Evolutionary conservation across 2,113 vertebrate genomes (phyloP).

Genomic region (Lepidothrix coronata): DNA sequence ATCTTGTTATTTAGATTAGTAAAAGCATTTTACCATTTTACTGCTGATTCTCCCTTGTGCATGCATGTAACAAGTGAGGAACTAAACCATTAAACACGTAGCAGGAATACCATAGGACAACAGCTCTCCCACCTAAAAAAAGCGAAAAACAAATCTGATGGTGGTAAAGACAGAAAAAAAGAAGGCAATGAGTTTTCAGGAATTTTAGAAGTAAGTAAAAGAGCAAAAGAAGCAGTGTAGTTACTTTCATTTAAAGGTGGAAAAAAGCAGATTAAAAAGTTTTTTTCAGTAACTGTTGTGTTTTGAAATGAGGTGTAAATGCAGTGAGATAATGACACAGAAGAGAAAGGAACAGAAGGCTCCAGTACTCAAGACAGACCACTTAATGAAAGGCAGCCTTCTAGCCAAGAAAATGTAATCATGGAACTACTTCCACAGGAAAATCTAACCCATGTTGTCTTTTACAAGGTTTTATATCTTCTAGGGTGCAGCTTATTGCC

Average conservation of each 20-base stretch:
- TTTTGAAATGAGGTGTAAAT: background rate
- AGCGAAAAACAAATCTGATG: background rate
- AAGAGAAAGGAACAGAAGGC: background rate
- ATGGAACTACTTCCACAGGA: background rate
- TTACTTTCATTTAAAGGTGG: background rate
- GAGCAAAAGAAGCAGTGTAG: background rate
- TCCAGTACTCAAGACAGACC: background rate
- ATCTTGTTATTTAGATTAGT: background rate
- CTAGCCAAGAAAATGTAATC: background rate
- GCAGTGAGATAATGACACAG: background rate
- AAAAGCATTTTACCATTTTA: background rate
- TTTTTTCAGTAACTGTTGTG: background rate
- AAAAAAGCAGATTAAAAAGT: rapidly evolving
- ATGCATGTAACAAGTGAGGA: background rate
- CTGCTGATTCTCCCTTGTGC: background rate
- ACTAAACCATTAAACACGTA: background rate
- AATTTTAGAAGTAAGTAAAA: background rate
- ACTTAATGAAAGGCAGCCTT: background rate
- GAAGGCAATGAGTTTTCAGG: background rate
- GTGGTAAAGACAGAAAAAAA: background rate
- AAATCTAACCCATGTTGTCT: background rate
- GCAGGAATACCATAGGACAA: background rate
- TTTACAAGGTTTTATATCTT: background rate
- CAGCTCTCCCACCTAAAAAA: background rate
- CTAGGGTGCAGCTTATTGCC: background rate